Conservation (phyloP, 2,113 vertebrate species). For the Fregetta grallaria region DNA sequence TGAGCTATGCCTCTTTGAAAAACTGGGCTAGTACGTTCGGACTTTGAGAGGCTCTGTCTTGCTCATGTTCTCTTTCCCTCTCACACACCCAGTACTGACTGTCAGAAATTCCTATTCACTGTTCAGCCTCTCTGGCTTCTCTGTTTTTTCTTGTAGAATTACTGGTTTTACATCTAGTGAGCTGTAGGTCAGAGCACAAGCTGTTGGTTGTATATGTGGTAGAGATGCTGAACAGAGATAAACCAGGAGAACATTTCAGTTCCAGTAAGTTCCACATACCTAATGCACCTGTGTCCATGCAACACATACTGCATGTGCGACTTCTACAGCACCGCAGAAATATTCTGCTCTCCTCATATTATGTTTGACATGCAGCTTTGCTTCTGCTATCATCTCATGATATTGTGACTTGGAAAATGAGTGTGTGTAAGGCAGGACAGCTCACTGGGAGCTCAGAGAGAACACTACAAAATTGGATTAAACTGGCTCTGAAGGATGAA, state of each 20-base stretch:
- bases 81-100: background rate
- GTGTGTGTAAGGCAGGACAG: background rate
- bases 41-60: background rate
- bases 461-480: background rate
- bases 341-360: background rate
- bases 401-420: background rate
- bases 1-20: background rate
- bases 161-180: background rate
- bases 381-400: background rate
- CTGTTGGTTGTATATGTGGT: background rate
- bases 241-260: background rate
- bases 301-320: background rate
- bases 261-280: background rate
- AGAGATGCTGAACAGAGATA: background rate
- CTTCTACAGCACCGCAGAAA: background rate
- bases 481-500: background rate
- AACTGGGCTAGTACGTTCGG: background rate
- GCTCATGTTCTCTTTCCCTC: background rate
- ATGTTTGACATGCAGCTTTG: background rate
- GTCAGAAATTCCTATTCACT: background rate
- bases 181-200: background rate
- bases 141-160: background rate
- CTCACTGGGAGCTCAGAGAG: background rate
- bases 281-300: background rate
- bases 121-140: background rate